These are phyloP conservation scores for Amblyraja radiata DNA, from an alignment of 2,797 vertebrate species.

Conservation along the genomic window DNA sequence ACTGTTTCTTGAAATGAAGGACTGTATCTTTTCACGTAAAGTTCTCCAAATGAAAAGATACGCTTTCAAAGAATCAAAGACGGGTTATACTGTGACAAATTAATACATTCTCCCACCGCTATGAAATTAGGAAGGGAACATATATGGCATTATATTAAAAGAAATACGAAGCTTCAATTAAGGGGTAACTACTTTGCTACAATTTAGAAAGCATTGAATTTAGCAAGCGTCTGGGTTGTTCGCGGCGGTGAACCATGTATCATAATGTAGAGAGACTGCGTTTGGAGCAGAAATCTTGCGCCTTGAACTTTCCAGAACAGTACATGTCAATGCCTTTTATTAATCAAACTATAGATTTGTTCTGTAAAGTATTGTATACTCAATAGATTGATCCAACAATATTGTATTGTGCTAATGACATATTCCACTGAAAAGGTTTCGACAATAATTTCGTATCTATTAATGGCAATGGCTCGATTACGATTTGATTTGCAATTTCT, in stretches of 20 bases:
- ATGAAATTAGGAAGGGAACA: neutral
- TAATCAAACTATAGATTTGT: neutral
- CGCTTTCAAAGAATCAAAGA: too few relatives aligned
- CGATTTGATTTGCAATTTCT: neutral
- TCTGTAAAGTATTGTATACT: neutral
- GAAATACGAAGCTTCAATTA: neutral
- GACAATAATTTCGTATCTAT: neutral
- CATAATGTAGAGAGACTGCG: neutral
- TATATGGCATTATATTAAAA: neutral
- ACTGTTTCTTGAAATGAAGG: constrained; percentile 7
- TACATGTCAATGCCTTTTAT: neutral
- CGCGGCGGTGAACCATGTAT: neutral
- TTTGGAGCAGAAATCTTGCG: neutral
- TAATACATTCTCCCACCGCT: neutral
- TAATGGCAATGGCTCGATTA: neutral
- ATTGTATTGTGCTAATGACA: neutral
- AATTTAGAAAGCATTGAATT: neutral
- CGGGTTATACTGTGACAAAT: neutral
- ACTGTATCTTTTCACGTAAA: neutral
- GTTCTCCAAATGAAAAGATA: neutral
- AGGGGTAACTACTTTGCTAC: neutral
- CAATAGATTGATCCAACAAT: neutral
- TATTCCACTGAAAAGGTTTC: neutral
- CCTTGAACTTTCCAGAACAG: neutral
- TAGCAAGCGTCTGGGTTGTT: neutral